Evolutionary conservation across 2,797 vertebrate species (phyloP).

Genomic region (Triplophysa yarkandensis): DNA sequence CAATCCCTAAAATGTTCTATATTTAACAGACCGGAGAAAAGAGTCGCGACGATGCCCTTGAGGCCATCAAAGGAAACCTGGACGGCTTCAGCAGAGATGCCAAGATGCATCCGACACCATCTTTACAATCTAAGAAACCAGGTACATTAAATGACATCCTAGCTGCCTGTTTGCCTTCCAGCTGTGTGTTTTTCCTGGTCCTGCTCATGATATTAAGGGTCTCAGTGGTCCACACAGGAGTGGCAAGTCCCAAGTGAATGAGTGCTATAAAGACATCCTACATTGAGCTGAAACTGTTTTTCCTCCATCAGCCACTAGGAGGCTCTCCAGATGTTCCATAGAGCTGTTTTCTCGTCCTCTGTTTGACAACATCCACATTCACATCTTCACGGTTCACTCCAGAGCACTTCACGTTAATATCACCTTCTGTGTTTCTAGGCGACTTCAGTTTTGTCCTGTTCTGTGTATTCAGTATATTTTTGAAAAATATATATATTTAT

Average conservation of each 20-base stretch:
- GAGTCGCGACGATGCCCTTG: constrained; percentile 94
- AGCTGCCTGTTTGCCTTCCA: not conserved
- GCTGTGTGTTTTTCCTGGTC: not conserved
- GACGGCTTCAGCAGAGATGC: constrained; percentile 99
- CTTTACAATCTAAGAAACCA: constrained; percentile 89
- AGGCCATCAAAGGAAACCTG: constrained; percentile 98
- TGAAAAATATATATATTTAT: not conserved
- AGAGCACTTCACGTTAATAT: not conserved
- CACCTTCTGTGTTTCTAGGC: not conserved
- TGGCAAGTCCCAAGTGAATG: not conserved
- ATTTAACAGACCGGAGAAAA: constrained; percentile 85
- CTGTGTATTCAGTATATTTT: not conserved
- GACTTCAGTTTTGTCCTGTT: not conserved
- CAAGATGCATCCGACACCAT: constrained; percentile 94
- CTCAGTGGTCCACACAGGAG: not conserved
- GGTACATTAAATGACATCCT: constrained; percentile 72
- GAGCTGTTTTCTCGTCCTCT: not conserved
- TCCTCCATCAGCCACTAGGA: constrained; percentile 14
- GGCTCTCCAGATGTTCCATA: constrained; percentile 16
- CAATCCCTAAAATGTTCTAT: not conserved
- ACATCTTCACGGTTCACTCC: not conserved
- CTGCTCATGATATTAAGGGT: constrained; percentile 10
- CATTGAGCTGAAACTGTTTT: not conserved
- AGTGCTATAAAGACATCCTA: not conserved
- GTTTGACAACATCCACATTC: not conserved